phyloP scores from a whole-genome alignment of 2,113 vertebrate species.

The Alectura lathami region DNA sequence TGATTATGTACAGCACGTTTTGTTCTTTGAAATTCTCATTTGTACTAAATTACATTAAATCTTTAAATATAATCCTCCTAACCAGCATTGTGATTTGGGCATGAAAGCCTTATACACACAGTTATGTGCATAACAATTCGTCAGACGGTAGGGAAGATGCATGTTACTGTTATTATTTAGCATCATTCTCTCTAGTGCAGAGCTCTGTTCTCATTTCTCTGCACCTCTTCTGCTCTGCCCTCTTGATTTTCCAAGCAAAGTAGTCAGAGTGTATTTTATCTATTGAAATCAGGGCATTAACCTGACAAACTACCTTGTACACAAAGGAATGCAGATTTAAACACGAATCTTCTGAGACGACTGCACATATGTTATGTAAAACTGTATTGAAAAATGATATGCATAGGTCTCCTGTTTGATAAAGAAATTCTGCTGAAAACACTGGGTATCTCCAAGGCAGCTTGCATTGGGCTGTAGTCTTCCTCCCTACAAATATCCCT shows the following conservation, averaged over 20 bases:
- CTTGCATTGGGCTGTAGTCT: not conserved
- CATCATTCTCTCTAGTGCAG: fast-evolving
- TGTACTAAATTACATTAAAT: not conserved
- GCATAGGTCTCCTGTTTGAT: not conserved
- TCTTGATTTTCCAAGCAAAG: not conserved
- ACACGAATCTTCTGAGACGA: not conserved
- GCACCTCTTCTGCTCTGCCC: not conserved
- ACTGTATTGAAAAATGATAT: not conserved
- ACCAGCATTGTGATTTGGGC: not conserved
- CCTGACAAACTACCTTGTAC: not conserved
- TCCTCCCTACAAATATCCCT: not conserved
- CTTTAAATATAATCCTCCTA: not conserved
- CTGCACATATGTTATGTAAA: not conserved
- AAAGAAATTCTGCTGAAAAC: not conserved
- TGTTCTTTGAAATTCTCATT: not conserved
- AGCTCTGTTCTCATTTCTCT: not conserved
- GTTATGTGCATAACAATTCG: not conserved
- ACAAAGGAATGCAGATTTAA: not conserved
- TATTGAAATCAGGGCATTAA: not conserved
- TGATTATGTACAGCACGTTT: not conserved
- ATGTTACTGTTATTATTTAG: not conserved
- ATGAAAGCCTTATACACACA: not conserved
- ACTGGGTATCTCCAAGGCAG: not conserved
- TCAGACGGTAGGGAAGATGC: not conserved
- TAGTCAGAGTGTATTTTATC: not conserved